A percentile compares a stretch with the other conserved stretches of the same genome.
These are phyloP conservation scores for Xestia c-nigrum DNA, from an alignment of 2,888 invertebrate genomes.

Conservation along the genomic window DNA sequence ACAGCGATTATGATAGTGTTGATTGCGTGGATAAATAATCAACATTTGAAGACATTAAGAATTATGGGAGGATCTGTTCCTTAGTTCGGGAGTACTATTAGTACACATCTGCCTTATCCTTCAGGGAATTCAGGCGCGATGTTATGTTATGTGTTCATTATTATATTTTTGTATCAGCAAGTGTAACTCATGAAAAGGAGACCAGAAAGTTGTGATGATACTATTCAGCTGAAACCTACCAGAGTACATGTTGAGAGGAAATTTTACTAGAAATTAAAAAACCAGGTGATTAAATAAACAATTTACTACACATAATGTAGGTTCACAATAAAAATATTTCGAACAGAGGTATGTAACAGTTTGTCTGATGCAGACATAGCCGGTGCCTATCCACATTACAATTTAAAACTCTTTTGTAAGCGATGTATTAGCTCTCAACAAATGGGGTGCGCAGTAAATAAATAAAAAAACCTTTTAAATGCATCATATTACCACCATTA, in stretches of 20 bases:
- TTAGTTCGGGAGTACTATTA: background rate
- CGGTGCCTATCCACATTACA: conserved; percentile 71
- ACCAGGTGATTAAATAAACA: conserved; percentile 89
- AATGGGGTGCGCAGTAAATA: conserved; percentile 59
- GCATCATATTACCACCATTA: conserved; percentile 77
- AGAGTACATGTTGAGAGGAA: background rate
- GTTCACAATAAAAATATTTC: conserved; percentile 90
- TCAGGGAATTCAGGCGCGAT: too few relatives aligned
- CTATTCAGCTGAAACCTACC: background rate
- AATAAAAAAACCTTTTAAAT: conserved; percentile 75
- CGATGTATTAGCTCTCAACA: conserved; percentile 53
- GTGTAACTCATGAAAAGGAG: background rate
- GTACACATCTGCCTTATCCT: too few relatives aligned
- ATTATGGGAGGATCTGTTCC: background rate
- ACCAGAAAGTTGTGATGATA: too few relatives aligned
- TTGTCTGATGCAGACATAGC: conserved; percentile 89
- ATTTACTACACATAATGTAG: conserved; percentile 91
- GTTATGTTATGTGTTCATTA: background rate
- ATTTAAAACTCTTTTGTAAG: conserved; percentile 67
- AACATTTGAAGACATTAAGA: background rate
- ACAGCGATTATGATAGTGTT: background rate
- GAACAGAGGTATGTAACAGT: conserved; percentile 87
- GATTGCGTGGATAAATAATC: background rate
- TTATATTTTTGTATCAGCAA: background rate
- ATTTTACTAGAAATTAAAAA: conserved; percentile 72